Conservation (phyloP, 2,888 invertebrate species). For the Macrophya annulata region DNA sequence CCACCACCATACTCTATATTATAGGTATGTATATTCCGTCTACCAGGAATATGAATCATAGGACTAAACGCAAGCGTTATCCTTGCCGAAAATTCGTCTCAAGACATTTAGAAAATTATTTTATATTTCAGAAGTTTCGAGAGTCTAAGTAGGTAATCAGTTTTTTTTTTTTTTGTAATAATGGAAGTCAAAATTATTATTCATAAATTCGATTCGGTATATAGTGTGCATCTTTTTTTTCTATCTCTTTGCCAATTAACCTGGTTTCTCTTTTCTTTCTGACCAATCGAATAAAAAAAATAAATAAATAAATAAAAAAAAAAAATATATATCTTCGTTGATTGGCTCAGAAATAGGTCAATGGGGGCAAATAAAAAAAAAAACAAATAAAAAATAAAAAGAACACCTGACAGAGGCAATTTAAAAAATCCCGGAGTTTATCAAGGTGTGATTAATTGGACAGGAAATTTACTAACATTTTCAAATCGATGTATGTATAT, state of each 20-base stretch:
- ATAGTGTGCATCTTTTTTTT: neutral
- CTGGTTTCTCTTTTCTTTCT: neutral
- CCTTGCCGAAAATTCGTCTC: neutral
- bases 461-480: conserved; percentile 20
- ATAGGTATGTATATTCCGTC: neutral
- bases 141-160: no score
- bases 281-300: neutral
- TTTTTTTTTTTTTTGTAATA: no score
- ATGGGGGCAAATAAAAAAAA: conserved; percentile 1
- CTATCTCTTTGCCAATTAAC: neutral
- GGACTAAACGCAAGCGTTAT: neutral
- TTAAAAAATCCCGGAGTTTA: conserved; percentile 8
- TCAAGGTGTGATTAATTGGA: conserved; percentile 42
- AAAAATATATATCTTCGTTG: neutral
- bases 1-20: neutral
- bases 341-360: conserved; percentile 36
- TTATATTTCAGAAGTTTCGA: no score
- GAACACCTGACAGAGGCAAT: conserved; percentile 9
- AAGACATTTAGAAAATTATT: neutral
- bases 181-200: no score
- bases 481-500: neutral
- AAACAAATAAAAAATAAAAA: no score
- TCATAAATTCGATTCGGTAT: no score
- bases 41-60: neutral
- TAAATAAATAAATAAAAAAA: neutral